phyloP scores from a whole-genome alignment of 2,113 vertebrate genomes.

The Glaucidium brasilianum region DNA sequence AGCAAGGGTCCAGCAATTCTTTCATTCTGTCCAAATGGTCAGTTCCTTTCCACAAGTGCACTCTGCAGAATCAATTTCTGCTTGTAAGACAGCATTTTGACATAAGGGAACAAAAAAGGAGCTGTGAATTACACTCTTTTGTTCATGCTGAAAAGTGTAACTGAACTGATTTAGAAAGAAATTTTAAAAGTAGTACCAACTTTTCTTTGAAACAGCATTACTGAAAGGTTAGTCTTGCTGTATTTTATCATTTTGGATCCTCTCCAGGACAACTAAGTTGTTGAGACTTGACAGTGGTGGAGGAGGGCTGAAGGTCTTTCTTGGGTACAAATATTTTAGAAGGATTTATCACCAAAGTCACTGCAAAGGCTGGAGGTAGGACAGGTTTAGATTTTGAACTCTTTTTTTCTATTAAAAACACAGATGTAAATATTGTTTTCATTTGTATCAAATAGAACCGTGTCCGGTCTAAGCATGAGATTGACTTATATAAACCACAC shows the following conservation, averaged over 20 bases:
- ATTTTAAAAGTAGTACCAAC: accelerated
- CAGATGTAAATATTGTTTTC: neutral
- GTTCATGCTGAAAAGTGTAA: neutral
- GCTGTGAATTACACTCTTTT: neutral
- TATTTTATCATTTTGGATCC: neutral
- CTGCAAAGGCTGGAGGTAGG: neutral
- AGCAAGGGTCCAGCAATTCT: neutral
- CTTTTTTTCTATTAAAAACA: neutral
- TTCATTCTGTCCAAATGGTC: neutral
- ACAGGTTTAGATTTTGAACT: neutral
- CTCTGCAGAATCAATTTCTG: neutral
- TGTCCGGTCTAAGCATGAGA: neutral
- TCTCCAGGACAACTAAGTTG: neutral
- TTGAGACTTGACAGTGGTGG: neutral
- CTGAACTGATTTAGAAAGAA: neutral
- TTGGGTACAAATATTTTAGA: neutral
- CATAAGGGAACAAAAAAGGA: neutral
- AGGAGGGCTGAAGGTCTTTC: neutral
- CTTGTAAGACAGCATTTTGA: neutral
- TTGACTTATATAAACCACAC: neutral
- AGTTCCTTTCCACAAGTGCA: neutral
- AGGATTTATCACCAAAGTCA: neutral
- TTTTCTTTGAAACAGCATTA: neutral
- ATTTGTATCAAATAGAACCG: neutral
- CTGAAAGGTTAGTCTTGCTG: neutral